phyloP scores from a whole-genome alignment of 1,140 invertebrate species.

The Neotoxoptera formosana region DNA sequence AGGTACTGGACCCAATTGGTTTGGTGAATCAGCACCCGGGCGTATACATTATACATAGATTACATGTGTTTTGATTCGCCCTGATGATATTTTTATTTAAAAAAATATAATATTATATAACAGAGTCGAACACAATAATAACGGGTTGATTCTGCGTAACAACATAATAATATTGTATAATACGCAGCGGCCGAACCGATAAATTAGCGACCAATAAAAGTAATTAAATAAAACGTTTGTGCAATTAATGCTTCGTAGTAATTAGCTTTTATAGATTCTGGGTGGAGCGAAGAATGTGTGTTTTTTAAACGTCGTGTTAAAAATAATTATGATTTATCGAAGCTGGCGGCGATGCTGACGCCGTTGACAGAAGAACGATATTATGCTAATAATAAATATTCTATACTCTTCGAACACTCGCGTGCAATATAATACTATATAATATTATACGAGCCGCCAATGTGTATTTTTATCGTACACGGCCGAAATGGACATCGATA shows the following conservation, averaged over 20 bases:
- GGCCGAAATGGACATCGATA: constrained; percentile 23
- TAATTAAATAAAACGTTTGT: background rate
- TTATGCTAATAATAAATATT: background rate
- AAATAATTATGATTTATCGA: background rate
- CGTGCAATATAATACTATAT: background rate
- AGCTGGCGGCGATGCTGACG: background rate
- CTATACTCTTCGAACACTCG: background rate
- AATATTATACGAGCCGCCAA: background rate
- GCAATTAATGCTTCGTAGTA: background rate
- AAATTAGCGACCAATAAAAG: background rate
- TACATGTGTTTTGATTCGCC: background rate
- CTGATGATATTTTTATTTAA: background rate
- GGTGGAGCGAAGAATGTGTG: background rate
- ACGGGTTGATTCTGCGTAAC: background rate
- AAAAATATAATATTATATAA: background rate
- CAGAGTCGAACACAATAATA: background rate
- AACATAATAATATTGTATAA: background rate
- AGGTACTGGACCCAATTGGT: no score
- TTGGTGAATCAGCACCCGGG: no score
- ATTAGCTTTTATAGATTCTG: background rate
- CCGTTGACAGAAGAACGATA: background rate
- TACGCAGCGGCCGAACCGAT: background rate
- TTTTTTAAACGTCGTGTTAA: background rate
- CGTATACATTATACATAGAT: no score
- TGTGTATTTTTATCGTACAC: background rate